Evolutionary conservation across 2,797 vertebrate species (phyloP).

Genomic region (Leuciscus waleckii): DNA sequence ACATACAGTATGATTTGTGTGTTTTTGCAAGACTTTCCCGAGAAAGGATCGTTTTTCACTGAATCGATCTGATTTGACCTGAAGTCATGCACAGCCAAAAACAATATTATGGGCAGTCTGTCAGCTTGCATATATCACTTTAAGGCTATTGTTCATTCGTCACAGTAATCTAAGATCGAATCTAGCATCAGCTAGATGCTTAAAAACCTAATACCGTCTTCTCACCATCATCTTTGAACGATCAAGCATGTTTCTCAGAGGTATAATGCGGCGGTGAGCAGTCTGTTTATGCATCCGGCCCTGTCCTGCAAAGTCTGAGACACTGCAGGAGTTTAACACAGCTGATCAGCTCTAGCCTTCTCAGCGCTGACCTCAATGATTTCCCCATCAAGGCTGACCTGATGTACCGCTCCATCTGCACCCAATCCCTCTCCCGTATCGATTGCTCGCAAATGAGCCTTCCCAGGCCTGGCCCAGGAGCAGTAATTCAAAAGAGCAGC

Average conservation of each 20-base stretch:
- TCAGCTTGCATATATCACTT: slow-evolving; percentile 48
- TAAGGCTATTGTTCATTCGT: slow-evolving; percentile 34
- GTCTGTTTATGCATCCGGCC: slow-evolving; percentile 33
- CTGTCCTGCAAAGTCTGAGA: slow-evolving; percentile 44
- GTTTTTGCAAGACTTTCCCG: slow-evolving; percentile 25
- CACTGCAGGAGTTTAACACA: slow-evolving; percentile 62
- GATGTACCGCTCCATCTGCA: slow-evolving; percentile 66
- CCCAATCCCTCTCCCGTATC: slow-evolving; percentile 61
- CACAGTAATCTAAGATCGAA: slow-evolving; percentile 36
- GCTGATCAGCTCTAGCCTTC: slow-evolving; percentile 62
- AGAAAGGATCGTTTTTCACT: slow-evolving; percentile 1
- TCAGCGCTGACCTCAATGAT: slow-evolving; percentile 66
- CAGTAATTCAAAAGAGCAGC: slow-evolving; percentile 65
- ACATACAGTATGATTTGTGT: slow-evolving; percentile 17
- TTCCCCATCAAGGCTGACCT: slow-evolving; percentile 62
- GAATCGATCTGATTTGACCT: slow-evolving; percentile 42
- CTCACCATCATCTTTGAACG: slow-evolving; percentile 16
- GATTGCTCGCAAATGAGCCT: slow-evolving; percentile 63
- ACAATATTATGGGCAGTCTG: slow-evolving; percentile 32
- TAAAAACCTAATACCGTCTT: slow-evolving; percentile 7
- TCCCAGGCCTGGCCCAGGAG: slow-evolving; percentile 58
- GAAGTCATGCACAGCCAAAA: slow-evolving; percentile 39
- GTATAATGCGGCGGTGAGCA: slow-evolving; percentile 11
- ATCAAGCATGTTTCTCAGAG: slow-evolving; percentile 31
- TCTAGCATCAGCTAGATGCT: not conserved